phyloP scores from a whole-genome alignment of 2,113 vertebrate genomes.

The Tachycineta bicolor region DNA sequence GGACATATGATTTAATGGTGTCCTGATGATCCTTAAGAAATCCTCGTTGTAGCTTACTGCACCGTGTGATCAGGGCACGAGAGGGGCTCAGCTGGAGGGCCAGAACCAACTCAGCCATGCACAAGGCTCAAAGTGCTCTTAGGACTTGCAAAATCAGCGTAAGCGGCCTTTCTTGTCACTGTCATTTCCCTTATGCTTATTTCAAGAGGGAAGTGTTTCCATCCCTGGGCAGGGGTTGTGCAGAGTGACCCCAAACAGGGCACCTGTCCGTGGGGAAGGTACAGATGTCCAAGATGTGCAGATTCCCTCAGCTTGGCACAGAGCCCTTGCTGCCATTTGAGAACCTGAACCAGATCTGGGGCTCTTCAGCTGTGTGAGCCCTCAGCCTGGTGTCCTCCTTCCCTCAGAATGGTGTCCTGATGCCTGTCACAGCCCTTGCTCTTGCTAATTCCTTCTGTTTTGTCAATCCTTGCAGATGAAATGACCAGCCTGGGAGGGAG shows the following conservation, averaged over 20 bases:
- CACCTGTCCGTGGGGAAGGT: not conserved
- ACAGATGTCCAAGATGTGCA: not conserved
- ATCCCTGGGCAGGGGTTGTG: not conserved
- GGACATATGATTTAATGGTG: not conserved
- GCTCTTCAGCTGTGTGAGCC: not conserved
- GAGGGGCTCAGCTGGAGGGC: not conserved
- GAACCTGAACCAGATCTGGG: not conserved
- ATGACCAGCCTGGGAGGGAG: constrained; percentile 37
- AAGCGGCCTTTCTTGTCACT: not conserved
- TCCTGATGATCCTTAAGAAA: not conserved
- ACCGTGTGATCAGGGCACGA: not conserved
- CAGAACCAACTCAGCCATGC: not conserved
- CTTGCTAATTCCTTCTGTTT: not conserved
- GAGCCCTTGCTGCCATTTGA: not conserved
- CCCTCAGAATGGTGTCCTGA: not conserved
- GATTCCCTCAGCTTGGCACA: not conserved
- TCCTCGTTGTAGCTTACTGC: not conserved
- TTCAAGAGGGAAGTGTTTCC: not conserved
- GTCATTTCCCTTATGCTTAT: not conserved
- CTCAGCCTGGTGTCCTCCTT: not conserved
- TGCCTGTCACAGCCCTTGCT: not conserved
- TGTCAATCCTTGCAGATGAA: constrained; percentile 57
- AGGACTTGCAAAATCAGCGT: not conserved
- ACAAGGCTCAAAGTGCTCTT: not conserved
- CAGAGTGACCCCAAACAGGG: not conserved